Evolutionary conservation across 2,888 invertebrate species (phyloP).

Genomic region (Digitonthophagus gazella): DNA sequence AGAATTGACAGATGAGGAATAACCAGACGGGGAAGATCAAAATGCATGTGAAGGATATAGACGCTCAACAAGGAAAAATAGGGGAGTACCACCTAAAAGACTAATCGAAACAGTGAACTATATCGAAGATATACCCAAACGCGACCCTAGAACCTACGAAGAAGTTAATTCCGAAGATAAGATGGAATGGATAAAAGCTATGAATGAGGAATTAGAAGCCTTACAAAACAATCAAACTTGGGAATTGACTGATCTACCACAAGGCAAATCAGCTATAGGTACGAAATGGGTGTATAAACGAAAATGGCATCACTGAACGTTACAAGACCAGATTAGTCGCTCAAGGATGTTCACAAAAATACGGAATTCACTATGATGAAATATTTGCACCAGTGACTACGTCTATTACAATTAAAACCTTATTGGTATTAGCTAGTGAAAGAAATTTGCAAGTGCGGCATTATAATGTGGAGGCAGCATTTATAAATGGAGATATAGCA

Average conservation of each 20-base stretch:
- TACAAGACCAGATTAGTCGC: conserved; percentile 1
- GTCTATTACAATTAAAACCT: not conserved
- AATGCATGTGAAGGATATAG: too few relatives aligned
- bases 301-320: conserved; percentile 7
- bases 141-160: not conserved
- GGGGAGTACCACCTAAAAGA: too few relatives aligned
- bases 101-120: too few relatives aligned
- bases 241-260: conserved; percentile 31
- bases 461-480: not conserved
- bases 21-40: too few relatives aligned
- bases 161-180: conserved; percentile 10
- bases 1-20: too few relatives aligned
- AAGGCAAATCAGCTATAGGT: conserved; percentile 32
- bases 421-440: not conserved
- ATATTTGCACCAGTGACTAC: not conserved
- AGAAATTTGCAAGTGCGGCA: conserved; percentile 2
- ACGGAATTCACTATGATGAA: conserved; percentile 3
- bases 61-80: too few relatives aligned
- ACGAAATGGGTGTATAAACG: conserved; percentile 31
- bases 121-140: too few relatives aligned
- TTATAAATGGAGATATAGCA: conserved; percentile 10
- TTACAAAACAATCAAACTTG: conserved; percentile 32
- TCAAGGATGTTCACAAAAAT: conserved; percentile 4
- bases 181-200: conserved; percentile 27
- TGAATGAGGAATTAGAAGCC: conserved; percentile 32